Evolutionary conservation across 2,113 vertebrate genomes (phyloP), one percentile per base, ranked within the genome.

Genomic region (Trematocara marginatum): DNA sequence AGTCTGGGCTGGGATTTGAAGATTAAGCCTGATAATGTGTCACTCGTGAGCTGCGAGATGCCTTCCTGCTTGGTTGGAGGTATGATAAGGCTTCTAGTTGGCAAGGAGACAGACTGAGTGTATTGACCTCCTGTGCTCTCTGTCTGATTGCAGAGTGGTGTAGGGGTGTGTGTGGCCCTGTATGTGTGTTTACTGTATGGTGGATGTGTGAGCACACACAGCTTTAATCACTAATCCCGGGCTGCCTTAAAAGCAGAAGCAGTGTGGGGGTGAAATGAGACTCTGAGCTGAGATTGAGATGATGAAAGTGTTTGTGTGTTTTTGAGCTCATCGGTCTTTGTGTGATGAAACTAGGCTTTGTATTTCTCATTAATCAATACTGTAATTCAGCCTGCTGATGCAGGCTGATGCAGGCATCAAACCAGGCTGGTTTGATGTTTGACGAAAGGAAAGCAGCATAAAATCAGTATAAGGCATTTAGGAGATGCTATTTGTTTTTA

Each of bases 221-320:
- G 78, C 83, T 93, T 88, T 91, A 90, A 93, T 92, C 90, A 89
- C 82, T 92, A 89, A 89, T 92, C 92, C 86, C 78, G 8, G 45
- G 26, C 88, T 53, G 86, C 82, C 79, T 78, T 78, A 47, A 86
- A 52, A 76, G 42, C 42, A 78, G 85, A 88, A 66, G 83, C 89
- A 71, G 51, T 53, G 78, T 40, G 66, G 69, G 88, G 88, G 82
- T 84, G 92, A 93, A 93, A 92, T 61, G 31, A 90, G 85, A 89
- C 66, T 79, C 52, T 54, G 52, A 86, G 86, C 84, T 1, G 29
- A 83, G 86, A 18, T 6, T 34, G 78, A 89, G 91, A 84, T 11
- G 78, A 88, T 76, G 42, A 86, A 23, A 18, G 61, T 76, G 89
- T 59, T 35, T 47, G 59, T 2, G 53, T 29, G 23, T 78, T 61